These are phyloP conservation scores for Megalurothrips usitatus DNA, from an alignment of 2,888 invertebrate genomes.

Conservation along the genomic window DNA sequence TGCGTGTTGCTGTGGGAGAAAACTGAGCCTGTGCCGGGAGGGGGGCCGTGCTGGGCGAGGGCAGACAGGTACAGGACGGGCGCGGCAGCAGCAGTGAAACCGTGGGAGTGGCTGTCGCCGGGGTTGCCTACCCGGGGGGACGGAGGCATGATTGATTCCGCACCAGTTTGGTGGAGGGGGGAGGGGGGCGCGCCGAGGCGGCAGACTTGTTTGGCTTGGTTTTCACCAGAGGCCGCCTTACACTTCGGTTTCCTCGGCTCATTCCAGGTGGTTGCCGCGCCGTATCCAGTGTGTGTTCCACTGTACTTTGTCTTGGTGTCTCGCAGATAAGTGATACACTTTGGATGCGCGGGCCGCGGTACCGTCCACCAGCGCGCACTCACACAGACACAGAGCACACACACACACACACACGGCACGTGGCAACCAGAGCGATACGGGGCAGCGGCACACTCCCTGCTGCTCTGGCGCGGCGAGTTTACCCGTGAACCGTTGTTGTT, in stretches of 20 bases:
- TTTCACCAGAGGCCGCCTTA: too few relatives aligned
- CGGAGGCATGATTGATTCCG: not conserved
- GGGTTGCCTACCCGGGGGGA: not conserved
- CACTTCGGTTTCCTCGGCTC: too few relatives aligned
- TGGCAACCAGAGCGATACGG: conserved; percentile 1
- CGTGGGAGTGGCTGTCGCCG: not conserved
- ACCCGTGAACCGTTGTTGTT: not conserved
- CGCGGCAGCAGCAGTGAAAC: conserved; percentile 5
- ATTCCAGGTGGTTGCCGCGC: too few relatives aligned
- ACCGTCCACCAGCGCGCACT: not conserved
- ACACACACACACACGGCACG: not conserved
- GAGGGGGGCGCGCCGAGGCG: not conserved
- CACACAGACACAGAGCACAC: not conserved
- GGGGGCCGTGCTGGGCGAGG: not conserved
- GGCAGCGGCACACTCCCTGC: not conserved
- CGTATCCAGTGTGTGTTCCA: too few relatives aligned
- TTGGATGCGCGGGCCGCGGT: too few relatives aligned
- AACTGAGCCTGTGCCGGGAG: not conserved
- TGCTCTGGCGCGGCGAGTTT: not conserved
- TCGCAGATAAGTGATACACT: too few relatives aligned
- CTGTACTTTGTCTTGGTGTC: too few relatives aligned
- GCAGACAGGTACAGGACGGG: not conserved
- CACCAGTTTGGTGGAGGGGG: not conserved
- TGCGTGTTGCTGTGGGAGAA: not conserved
- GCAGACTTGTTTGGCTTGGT: not conserved